phyloP scores from a whole-genome alignment of 2,113 vertebrate species.

The Himantopus leucocephalus region DNA sequence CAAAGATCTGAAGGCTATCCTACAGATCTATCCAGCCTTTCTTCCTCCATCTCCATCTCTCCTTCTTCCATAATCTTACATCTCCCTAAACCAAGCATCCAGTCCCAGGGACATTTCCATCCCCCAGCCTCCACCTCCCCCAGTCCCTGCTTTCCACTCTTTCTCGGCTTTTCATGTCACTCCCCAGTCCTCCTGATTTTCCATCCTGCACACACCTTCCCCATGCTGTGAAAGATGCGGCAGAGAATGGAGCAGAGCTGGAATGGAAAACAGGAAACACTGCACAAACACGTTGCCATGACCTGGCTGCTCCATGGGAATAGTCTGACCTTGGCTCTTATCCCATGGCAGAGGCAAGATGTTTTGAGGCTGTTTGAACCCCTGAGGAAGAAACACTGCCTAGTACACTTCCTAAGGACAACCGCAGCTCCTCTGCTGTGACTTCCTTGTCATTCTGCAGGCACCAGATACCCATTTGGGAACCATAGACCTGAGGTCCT shows the following conservation, averaged over 20 bases:
- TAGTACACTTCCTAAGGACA: not conserved
- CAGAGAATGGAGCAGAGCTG: not conserved
- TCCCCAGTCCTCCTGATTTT: not conserved
- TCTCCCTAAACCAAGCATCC: not conserved
- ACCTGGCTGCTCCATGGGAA: not conserved
- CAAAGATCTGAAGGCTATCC: not conserved
- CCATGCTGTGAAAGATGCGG: not conserved
- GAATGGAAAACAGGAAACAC: not conserved
- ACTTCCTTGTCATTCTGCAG: not conserved
- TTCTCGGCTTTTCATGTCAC: not conserved
- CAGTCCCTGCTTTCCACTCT: not conserved
- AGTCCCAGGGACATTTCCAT: not conserved
- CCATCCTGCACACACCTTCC: not conserved
- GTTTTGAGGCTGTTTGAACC: not conserved
- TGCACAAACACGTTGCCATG: not conserved
- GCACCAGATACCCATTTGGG: not conserved
- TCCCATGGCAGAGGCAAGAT: not conserved
- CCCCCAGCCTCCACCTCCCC: not conserved
- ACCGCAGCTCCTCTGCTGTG: not conserved
- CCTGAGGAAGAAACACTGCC: not conserved
- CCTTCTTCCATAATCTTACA: not conserved
- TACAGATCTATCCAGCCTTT: fast-evolving
- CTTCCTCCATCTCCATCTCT: not conserved
- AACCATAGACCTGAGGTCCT: not conserved
- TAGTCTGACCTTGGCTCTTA: not conserved